phyloP scores from a whole-genome alignment of 2,888 invertebrate genomes.

The Pristionchus arcanus region DNA sequence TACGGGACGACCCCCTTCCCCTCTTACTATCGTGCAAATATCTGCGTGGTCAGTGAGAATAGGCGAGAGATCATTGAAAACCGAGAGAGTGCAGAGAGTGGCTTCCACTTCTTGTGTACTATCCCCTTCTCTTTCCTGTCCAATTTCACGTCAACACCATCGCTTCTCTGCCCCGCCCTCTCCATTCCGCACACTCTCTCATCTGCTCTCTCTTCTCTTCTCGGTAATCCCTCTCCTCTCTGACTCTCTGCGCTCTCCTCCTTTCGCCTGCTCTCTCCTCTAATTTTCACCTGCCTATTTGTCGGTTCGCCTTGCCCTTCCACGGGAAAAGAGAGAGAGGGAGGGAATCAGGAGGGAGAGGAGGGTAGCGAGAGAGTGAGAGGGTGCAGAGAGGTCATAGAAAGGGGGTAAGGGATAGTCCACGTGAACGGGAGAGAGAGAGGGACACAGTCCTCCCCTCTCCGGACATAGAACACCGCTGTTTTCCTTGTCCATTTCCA shows the following conservation, averaged over 20 bases:
- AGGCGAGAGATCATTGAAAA: not conserved
- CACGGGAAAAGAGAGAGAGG: conserved; percentile 11
- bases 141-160: conserved; percentile 8
- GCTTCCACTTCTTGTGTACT: conserved; percentile 47
- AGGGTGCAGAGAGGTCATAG: conserved; percentile 17
- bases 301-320: conserved; percentile 46
- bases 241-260: conserved; percentile 6
- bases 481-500: not conserved
- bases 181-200: not conserved
- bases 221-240: conserved; percentile 20
- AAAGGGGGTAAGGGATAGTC: not conserved
- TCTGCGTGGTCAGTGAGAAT: conserved; percentile 9
- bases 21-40: conserved; percentile 1
- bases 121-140: conserved; percentile 19
- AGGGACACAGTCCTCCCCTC: conserved; percentile 8
- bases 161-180: conserved; percentile 12
- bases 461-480: conserved; percentile 3
- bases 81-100: conserved; percentile 24
- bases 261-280: not conserved
- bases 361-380: conserved; percentile 25
- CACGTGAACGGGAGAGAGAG: conserved; percentile 30
- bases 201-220: not conserved
- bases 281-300: conserved; percentile 49
- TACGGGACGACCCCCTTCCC: not conserved
- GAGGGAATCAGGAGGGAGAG: conserved; percentile 26